phyloP scores from a whole-genome alignment of 2,113 vertebrate genomes.

The Lontra canadensis region DNA sequence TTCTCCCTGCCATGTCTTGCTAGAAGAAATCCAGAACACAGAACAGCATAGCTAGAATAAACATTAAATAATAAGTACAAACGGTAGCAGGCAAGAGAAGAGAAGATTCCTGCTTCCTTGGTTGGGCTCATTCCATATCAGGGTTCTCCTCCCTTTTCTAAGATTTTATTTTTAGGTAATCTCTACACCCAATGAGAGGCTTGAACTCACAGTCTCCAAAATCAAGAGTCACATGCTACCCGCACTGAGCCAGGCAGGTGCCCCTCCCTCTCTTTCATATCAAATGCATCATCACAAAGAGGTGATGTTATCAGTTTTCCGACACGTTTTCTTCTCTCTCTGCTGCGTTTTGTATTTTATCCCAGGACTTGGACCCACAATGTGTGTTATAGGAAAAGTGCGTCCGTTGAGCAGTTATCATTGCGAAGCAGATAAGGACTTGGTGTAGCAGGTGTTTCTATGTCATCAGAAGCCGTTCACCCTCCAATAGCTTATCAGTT shows the following conservation, averaged over 20 bases:
- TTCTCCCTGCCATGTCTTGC: neutral
- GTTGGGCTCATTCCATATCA: too few relatives aligned
- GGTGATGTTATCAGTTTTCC: neutral
- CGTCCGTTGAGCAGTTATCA: too few relatives aligned
- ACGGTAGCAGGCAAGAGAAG: neutral
- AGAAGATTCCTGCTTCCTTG: neutral
- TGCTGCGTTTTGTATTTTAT: neutral
- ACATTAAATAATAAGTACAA: neutral
- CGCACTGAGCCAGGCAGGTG: neutral
- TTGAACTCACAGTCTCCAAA: neutral
- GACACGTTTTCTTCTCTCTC: too few relatives aligned
- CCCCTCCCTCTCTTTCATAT: neutral
- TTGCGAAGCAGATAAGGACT: neutral
- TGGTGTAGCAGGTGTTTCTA: fast-evolving
- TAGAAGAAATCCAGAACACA: neutral
- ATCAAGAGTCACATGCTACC: too few relatives aligned
- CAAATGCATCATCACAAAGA: neutral
- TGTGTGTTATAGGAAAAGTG: neutral
- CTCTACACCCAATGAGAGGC: neutral
- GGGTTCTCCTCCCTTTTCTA: neutral
- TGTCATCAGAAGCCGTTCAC: neutral
- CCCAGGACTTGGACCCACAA: neutral
- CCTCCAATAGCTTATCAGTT: neutral
- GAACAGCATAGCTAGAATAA: neutral
- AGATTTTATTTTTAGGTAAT: neutral